Base-by-base conservation (phyloP, 2,113 vertebrate genomes). In the Bubo blakistoni region DNA sequence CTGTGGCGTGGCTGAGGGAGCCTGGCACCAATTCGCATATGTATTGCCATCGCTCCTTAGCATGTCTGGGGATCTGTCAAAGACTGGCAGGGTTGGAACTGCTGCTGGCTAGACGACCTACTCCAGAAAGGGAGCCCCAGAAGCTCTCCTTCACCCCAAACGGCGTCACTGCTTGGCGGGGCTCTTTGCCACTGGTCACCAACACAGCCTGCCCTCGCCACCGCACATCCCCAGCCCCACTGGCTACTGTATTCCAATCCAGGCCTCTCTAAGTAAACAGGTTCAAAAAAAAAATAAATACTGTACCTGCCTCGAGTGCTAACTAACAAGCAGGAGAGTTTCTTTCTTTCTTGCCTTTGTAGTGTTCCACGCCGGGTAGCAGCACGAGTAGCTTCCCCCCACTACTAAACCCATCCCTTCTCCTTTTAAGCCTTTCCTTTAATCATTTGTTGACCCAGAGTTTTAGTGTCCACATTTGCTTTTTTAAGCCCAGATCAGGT, bases 401-500 rank as follows among this genome's bases (percentile, higher is more conserved):
- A 21, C n/a, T 19, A 34, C 70, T 51, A 81, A 82, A 49, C 69
- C 85, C 77, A 52, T 6, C 47, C 59, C 21, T 91, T 67, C 34
- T 38, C 38, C 51, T 80, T 42, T 69, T 36, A 55, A 96, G n/a
- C 97, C 96, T 97, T 96, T 91, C 90, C 86, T 95, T 94, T 95
- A 96, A 90, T 95, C 97, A 80, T 98, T 98, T 98, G 97, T 98
- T 98, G 97, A 97, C 85, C 72, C 96, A 47, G 29, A 93, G 94
- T 95, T 96, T 96, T 95, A 84, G 57, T 88, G 72, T 72, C 93
- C 95, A 79, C 57, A 57, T 66, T 58, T 34, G 13, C 44, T 54
- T 80, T 46, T 40, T 67, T 73, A 86, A 93, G 27, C 74, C 77
- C 34, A 27, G 32, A 72, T 69, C 80, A 92, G 79, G 69, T 84